Evolutionary conservation across 1,140 invertebrate species (phyloP), one percentile per base, ranked within the genome.

Genomic region (Bombus haemorrhoidalis): DNA sequence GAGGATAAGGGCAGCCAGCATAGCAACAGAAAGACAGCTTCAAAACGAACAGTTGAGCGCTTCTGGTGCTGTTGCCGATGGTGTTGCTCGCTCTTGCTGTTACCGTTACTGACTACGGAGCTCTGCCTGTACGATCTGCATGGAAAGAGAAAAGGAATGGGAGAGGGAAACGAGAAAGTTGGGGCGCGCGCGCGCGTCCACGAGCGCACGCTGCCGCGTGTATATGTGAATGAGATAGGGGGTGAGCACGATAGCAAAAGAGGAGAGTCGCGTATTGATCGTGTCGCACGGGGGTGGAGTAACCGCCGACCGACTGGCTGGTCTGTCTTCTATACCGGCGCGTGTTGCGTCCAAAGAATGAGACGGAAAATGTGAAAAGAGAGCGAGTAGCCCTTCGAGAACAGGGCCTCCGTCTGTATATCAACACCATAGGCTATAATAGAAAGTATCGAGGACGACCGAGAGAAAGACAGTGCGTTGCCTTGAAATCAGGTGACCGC

Each of bases 11-110:
- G 81, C 85, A 91, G 90, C 93, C 93, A 92, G 94, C 94, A 95
- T 94, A 95, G 94, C 94, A 95, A 94, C 94, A 95, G 94, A 94
- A 94, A 93, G 93, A 91, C 93, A 91, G 91, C 92, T 93, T 91
- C 91, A 89, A 91, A 93, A 93, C 92, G 93, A 93, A 92, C 92
- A 93, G 87, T 88, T 87, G 83, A 86, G 81, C 85, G 87, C 83
- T 91, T 89, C 90, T 89, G 84, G 37, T 82, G 66, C 74, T 74
- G 87, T 87, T 83, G 83, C 83, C 78, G 89, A 75, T 89, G 88
- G 86, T 90, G 89, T 89, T 89, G 86, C 86, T 76, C 71, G 86
- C 87, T 86, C 77, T 86, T 82, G 86, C 82, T 80, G 69, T 85
- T 79, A 81, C 86, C 83, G 83, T 86, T 91, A 87, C 90, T 80